Percentiles rank a stretch among this genome's conserved stretches.
phyloP scores from a whole-genome alignment of 1,140 invertebrate genomes.

The Proctacanthus coquilletti region DNA sequence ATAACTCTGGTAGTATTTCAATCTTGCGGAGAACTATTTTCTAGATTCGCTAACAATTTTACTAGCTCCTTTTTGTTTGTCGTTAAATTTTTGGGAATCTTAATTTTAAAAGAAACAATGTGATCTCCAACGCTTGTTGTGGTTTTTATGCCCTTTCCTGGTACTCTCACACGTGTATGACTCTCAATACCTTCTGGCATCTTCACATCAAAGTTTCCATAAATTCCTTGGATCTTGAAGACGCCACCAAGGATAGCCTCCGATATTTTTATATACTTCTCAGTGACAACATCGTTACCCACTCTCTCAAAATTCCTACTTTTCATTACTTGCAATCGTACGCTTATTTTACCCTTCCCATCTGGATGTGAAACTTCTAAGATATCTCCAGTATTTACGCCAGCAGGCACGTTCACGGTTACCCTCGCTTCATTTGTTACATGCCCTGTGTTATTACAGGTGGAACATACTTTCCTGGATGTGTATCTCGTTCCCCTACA shows the following conservation, averaged over 20 bases:
- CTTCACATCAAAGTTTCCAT: constrained; percentile 17
- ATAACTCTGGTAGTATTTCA: too few relatives aligned
- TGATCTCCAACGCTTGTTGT: constrained; percentile 16
- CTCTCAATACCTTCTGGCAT: constrained; percentile 21
- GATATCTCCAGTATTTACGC: constrained; percentile 18
- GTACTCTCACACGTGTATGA: constrained; percentile 14
- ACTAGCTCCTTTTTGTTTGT: constrained; percentile 23
- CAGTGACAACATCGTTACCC: constrained; percentile 19
- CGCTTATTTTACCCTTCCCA: constrained; percentile 16
- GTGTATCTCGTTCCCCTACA: constrained; percentile 21
- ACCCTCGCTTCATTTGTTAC: constrained; percentile 14
- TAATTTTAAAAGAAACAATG: constrained; percentile 19
- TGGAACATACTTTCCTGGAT: constrained; percentile 21
- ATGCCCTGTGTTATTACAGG: constrained; percentile 17
- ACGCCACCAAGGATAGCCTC: constrained; percentile 21
- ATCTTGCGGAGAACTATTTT: too few relatives aligned
- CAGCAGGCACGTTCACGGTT: constrained; percentile 15
- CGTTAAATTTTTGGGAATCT: constrained; percentile 17
- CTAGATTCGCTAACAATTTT: too few relatives aligned
- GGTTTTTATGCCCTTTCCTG: constrained; percentile 17
- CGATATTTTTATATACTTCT: constrained; percentile 17
- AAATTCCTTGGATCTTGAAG: constrained; percentile 17
- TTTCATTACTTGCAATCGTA: constrained; percentile 13
- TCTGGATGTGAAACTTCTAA: constrained; percentile 17
- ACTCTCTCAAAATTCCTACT: constrained; percentile 20